Base-by-base conservation (phyloP, 2,888 invertebrate species). In the Seira sanloemensis region DNA sequence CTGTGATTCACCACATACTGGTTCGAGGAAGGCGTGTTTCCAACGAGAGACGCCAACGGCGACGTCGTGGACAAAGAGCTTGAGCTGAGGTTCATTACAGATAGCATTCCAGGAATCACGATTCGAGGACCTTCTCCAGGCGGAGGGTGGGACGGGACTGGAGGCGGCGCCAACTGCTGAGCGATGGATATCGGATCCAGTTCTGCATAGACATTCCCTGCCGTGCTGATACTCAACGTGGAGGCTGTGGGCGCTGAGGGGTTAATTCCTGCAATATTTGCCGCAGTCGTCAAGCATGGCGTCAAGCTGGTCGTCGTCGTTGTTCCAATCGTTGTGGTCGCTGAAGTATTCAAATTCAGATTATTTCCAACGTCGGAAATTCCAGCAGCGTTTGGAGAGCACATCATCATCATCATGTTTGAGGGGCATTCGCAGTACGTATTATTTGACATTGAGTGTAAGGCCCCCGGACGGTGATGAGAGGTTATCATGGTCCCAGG, bases 351-450 rank as follows among this genome's bases (percentile, higher is more conserved):
- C 25, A 71, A 62, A 25, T 62, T 71, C 67, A 21, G 73, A 65
- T 66, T 66, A 19, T 27, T 58, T 21, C 73, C 74, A 21, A 65
- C 82, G 37, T 37, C 37, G 37, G 37, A 12, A 37, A 37, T 37
- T 4, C 37, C 37, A 37, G 58, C 16, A n/a, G n/a, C n/a, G n/a
- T n/a, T n/a, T 2, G 68, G 21, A 2, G 82, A 54, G 26, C 77
- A 77, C 73, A 82, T 54, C 82, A 83, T 73, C 82, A 83, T 83
- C 82, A 83, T 83, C 77, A 77, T 77, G 37, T 50, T 65, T 0
- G 82, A 83, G 7, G 82, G 82, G 24, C 82, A 83, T 50, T 83
- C 82, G 21, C 82, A 83, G 27, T 83, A 83, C 0, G 82, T 83
- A 21, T 83, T 83, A 19, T 83, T 83, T 23, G 82, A 26, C 37